Base-by-base conservation (phyloP, 2,888 invertebrate species). In the Drosophila subquinaria region DNA sequence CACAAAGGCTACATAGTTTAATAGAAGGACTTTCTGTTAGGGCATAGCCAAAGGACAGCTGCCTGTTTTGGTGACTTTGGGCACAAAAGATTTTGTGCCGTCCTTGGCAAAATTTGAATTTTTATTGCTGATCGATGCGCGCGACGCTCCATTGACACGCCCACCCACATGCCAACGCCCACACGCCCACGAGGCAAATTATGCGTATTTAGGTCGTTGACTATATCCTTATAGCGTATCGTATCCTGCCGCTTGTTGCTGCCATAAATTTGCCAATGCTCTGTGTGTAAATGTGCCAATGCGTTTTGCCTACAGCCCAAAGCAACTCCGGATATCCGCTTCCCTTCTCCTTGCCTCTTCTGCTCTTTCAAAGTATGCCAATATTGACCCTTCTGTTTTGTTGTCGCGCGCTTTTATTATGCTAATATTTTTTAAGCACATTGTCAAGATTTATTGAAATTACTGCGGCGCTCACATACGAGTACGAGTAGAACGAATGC, bases 121-220 rank as follows among this genome's bases (percentile, higher is more conserved):
- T 90, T 90, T 90, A 91, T 91, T 91, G 81, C 82, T 83, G 81
- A 91, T 90, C 91, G 87, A 88, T 91, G 86, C 73, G 70, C 59
- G 79, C 57, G 69, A 63, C 36, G 79, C 69, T 55, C 74, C 81
- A 81, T 82, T 78, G 81, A 64, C 84, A 82, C 75, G 70, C 78
- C 73, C 75, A 73, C 51, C 11, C 57, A 51, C 33, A 61, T 17
- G 13, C 11, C n/a, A 15, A 36, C 43, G n/a, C 43, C 47, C 61
- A 23, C 57, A 30, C 40, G 1, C 17, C 36, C 13, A n/a, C 5
- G 13, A 38, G 36, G 36, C 38, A 84, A 84, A 84, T 84, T 84
- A 89, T 84, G 80, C 89, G 88, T 89, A 84, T 89, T 88, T 85
- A 85, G 88, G 89, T 82, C 86, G 88, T 85, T 74, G 83, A 65